A percentile compares a stretch with the other conserved stretches of the same genome.
Conservation (phyloP, 2,797 vertebrate genomes). For the Sciurus carolinensis region DNA sequence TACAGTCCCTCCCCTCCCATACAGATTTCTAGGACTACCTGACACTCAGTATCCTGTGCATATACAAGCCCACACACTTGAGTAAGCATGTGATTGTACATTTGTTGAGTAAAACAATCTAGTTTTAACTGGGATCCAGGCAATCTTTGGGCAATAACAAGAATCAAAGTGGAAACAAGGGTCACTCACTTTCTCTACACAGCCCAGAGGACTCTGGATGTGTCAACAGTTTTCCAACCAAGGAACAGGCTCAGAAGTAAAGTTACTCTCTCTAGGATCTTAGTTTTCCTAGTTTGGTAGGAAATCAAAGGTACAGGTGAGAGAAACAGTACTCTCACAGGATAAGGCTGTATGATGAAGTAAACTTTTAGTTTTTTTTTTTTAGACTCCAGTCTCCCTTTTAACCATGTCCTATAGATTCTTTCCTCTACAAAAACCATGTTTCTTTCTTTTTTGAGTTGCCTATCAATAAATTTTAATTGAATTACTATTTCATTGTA, state of each 20-base stretch:
- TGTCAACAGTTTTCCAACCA: not conserved
- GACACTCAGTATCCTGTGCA: constrained; percentile 21
- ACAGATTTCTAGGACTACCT: not conserved
- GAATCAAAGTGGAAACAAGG: not conserved
- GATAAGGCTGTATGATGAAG: not conserved
- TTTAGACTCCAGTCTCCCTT: not conserved
- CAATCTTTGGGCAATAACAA: not conserved
- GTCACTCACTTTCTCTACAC: not conserved
- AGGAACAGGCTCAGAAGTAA: not conserved
- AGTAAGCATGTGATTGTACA: not conserved
- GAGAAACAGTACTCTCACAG: not conserved
- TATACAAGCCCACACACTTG: not conserved
- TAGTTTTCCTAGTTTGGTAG: not conserved
- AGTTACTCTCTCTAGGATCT: not conserved
- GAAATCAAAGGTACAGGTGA: not conserved
- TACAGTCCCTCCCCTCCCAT: not conserved
- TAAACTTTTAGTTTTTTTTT: not conserved
- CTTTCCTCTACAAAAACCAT: not conserved
- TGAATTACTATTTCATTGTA: not conserved
- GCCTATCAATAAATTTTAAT: not conserved
- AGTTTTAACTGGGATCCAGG: not conserved
- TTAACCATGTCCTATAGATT: constrained; percentile 56
- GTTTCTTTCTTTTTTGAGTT: not conserved
- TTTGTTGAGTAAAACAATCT: constrained; percentile 24
- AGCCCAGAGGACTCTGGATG: not conserved